Conservation (phyloP, 2,797 vertebrate species). For the Ctenosaura bakeri region DNA sequence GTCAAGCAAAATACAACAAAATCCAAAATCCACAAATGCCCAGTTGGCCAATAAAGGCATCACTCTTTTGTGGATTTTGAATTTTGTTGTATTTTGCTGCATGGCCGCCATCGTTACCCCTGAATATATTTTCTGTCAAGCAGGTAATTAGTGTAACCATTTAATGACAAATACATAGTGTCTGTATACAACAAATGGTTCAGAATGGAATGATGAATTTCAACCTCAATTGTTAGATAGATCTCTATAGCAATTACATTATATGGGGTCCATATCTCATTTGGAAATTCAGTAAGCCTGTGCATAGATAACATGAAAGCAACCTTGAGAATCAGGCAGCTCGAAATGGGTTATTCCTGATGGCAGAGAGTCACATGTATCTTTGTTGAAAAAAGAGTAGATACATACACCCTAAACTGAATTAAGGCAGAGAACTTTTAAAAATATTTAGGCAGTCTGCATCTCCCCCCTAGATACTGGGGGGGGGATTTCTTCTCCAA, state of each 20-base stretch:
- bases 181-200: slow-evolving; percentile 5
- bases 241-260: neutral
- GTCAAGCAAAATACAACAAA: too few species aligned
- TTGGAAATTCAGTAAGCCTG: neutral
- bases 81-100: too few species aligned
- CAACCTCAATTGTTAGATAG: neutral
- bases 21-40: too few species aligned
- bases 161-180: neutral
- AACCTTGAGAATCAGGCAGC: neutral
- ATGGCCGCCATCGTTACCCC: too few species aligned
- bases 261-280: neutral
- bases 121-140: neutral
- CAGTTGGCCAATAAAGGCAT: too few species aligned
- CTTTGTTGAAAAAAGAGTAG: neutral
- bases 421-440: neutral
- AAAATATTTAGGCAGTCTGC: neutral
- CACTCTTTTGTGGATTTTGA: too few species aligned
- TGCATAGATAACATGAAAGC: neutral
- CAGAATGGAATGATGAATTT: slow-evolving; percentile 19
- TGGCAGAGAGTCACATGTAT: neutral
- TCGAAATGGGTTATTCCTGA: neutral
- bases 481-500: neutral
- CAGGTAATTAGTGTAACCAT: neutral
- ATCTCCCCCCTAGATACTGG: neutral
- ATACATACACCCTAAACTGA: neutral